A percentile compares a stretch with the other conserved stretches of the same genome.
These are phyloP conservation scores for Ophioninae sp. DNA, from an alignment of 2,888 invertebrate genomes.

Conservation along the genomic window DNA sequence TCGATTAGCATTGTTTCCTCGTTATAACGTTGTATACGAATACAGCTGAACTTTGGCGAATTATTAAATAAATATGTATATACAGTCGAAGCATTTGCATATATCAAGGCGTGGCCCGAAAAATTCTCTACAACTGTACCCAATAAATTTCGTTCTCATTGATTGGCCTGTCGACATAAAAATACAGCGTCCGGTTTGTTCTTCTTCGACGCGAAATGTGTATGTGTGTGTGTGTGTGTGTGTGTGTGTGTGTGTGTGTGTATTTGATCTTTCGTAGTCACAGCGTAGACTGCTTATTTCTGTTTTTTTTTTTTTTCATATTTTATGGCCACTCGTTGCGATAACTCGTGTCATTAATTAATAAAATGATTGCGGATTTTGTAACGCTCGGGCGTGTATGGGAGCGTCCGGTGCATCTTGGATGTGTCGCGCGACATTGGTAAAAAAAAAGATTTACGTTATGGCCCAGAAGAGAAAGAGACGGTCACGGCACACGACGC, in stretches of 20 bases:
- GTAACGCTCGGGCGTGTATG: not conserved
- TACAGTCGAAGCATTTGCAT: slow-evolving; percentile 46
- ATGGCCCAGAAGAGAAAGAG: not conserved
- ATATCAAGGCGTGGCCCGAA: slow-evolving; percentile 53
- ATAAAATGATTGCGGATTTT: slow-evolving; percentile 21
- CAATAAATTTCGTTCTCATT: slow-evolving; percentile 58
- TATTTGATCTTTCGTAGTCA: slow-evolving; percentile 14
- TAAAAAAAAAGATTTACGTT: slow-evolving; percentile 6
- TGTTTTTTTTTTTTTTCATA: slow-evolving; percentile 11
- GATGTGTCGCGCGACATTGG: not conserved
- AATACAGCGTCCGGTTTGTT: slow-evolving; percentile 55
- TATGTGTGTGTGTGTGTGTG: slow-evolving; percentile 8
- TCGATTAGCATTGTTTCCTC: slow-evolving; percentile 50
- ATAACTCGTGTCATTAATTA: slow-evolving; percentile 31
- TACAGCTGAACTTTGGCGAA: slow-evolving; percentile 37
- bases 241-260: not conserved
- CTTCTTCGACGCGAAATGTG: not conserved
- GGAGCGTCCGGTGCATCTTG: not conserved
- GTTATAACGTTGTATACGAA: slow-evolving; percentile 42
- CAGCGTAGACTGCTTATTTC: slow-evolving; percentile 24
- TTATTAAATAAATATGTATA: slow-evolving; percentile 47
- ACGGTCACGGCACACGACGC: not conserved
- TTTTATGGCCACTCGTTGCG: slow-evolving; percentile 20
- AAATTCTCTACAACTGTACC: slow-evolving; percentile 53
- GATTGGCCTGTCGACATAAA: slow-evolving; percentile 62